Evolutionary conservation across 2,113 vertebrate species (phyloP).

Genomic region (Atherinomorus stipes): DNA sequence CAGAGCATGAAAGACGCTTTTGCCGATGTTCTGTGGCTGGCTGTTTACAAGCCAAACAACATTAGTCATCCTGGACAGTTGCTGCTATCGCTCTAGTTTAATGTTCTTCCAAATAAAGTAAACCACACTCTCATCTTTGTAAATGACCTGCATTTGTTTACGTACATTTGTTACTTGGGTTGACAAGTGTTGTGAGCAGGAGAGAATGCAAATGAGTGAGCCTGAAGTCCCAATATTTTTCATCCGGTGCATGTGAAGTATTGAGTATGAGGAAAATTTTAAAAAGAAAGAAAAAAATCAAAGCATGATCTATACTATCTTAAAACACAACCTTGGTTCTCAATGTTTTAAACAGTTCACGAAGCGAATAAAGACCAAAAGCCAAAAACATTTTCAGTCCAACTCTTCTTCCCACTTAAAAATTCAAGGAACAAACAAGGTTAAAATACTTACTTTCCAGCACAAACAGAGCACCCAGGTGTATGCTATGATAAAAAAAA

Average conservation of each 20-base stretch:
- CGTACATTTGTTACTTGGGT: neutral
- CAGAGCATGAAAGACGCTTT: constrained; percentile 34
- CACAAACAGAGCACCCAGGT: neutral
- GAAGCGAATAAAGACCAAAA: no score
- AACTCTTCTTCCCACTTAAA: neutral
- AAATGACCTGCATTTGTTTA: constrained; percentile 35
- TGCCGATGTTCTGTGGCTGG: constrained; percentile 40
- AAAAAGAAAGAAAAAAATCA: neutral
- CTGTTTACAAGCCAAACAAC: constrained; percentile 62
- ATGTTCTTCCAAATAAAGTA: constrained; percentile 49
- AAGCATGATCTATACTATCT: neutral
- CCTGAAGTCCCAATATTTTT: neutral
- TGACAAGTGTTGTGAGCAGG: constrained; percentile 28
- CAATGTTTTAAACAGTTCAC: neutral
- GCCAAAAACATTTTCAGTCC: neutral
- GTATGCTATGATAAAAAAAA: no score
- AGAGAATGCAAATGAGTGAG: neutral
- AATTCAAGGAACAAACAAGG: neutral
- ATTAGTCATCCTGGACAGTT: constrained; percentile 42
- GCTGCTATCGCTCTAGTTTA: constrained; percentile 39
- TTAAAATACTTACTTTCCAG: neutral
- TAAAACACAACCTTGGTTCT: neutral
- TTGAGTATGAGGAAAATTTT: neutral
- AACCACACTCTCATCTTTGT: constrained; percentile 36
- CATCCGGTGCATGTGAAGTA: neutral